phyloP scores from a whole-genome alignment of 2,797 vertebrate genomes.

The Percopsis omiscomaycus region DNA sequence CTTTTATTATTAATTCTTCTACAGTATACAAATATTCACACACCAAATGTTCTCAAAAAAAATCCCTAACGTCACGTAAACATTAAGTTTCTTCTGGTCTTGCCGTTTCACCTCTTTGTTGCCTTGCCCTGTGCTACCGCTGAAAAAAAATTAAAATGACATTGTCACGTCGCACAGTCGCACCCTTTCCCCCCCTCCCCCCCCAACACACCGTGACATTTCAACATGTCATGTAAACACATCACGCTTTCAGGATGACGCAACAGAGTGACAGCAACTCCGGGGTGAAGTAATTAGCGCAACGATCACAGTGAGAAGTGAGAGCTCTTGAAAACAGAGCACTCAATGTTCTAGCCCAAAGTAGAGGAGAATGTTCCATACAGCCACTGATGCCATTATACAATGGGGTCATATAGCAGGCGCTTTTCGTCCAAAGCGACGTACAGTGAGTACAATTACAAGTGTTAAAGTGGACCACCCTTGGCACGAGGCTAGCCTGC shows the following conservation, averaged over 20 bases:
- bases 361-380: conserved; percentile 25
- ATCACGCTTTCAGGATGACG: conserved; percentile 1
- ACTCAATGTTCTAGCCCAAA: conserved; percentile 52
- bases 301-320: conserved; percentile 92
- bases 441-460: too few relatives aligned
- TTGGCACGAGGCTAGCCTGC: too few relatives aligned
- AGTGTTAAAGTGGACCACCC: too few relatives aligned
- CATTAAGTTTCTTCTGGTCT: conserved; percentile 71
- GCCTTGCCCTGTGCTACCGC: conserved; percentile 56
- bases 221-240: not conserved
- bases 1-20: conserved; percentile 88
- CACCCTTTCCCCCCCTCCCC: not conserved
- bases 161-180: conserved; percentile 11
- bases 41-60: conserved; percentile 80
- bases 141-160: conserved; percentile 33
- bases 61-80: conserved; percentile 84
- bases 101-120: conserved; percentile 33
- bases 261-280: conserved; percentile 23
- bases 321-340: conserved; percentile 79
- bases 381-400: too few relatives aligned
- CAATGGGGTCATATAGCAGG: too few relatives aligned
- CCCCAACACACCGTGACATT: not conserved
- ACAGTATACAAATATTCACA: conserved; percentile 92
- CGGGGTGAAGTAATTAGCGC: conserved; percentile 56
- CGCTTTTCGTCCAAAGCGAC: too few relatives aligned